Conservation (phyloP, 2,888 invertebrate genomes). For the Andrena bicolor region DNA sequence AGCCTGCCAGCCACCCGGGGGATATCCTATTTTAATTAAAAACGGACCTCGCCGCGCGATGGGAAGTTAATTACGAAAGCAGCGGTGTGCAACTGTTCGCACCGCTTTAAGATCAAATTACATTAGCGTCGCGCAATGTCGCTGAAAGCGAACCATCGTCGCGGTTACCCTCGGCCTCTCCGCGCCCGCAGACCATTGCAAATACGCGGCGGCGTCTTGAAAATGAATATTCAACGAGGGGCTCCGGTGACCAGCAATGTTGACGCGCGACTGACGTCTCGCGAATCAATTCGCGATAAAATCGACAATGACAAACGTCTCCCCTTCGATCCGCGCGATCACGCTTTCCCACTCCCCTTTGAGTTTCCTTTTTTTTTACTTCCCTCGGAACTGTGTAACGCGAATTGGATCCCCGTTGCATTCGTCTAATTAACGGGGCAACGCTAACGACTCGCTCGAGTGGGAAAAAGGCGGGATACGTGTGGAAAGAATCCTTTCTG, state of each 20-base stretch:
- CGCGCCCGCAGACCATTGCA: neutral
- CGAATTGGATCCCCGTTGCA: neutral
- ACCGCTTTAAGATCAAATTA: conserved; percentile 38
- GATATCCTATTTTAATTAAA: conserved; percentile 42
- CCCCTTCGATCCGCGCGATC: neutral
- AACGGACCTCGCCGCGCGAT: neutral
- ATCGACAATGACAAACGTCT: neutral
- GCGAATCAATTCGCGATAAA: conserved; percentile 18
- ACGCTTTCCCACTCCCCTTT: neutral
- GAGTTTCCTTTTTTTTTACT: neutral
- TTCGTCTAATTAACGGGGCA: conserved; percentile 10
- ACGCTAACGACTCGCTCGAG: conserved; percentile 4
- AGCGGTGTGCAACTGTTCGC: conserved; percentile 7
- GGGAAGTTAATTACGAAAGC: conserved; percentile 49
- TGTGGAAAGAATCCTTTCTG: no score
- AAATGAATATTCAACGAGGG: conserved; percentile 39
- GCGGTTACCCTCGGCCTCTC: conserved; percentile 8
- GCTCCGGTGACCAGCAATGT: conserved; percentile 6
- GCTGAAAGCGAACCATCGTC: conserved; percentile 17
- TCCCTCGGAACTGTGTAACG: neutral
- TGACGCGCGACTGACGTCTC: neutral
- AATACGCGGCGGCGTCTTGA: conserved; percentile 10
- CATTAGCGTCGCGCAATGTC: conserved; percentile 34
- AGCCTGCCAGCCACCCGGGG: neutral
- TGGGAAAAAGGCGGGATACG: no score